Conservation (phyloP, 53 echinoderm and acorn worm species). For the Holothuria leucospilota region DNA sequence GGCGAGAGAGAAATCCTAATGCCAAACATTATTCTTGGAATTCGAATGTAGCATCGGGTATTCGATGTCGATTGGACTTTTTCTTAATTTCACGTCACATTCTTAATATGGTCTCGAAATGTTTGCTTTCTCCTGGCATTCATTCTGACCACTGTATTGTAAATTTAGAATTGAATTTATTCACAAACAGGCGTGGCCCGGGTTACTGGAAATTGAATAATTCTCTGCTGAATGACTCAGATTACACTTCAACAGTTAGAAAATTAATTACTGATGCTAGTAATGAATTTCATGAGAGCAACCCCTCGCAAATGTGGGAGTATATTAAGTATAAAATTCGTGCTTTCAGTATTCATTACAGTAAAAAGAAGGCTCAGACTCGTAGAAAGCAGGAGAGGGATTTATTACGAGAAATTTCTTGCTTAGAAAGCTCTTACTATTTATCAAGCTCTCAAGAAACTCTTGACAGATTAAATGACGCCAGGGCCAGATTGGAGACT, state of each 20-base stretch:
- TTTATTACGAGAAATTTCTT: neutral
- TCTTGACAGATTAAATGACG: neutral
- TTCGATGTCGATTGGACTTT: conserved; percentile 29
- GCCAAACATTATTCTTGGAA: neutral
- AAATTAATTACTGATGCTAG: too few species aligned
- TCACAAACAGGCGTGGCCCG: neutral
- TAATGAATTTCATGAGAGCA: neutral
- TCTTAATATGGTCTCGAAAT: neutral
- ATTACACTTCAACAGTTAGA: too few species aligned
- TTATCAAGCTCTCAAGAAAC: neutral
- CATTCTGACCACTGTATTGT: conserved; percentile 36
- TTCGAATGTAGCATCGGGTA: neutral
- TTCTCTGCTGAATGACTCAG: too few species aligned
- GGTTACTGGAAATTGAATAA: neutral
- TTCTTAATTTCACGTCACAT: conserved; percentile 5
- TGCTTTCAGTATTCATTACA: neutral
- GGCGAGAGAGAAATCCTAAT: conserved; percentile 23
- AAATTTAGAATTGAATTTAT: neutral
- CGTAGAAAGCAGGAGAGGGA: neutral
- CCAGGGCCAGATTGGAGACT: neutral
- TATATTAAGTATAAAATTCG: conserved; percentile 9
- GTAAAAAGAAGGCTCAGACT: neutral
- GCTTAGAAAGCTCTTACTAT: neutral
- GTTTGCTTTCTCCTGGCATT: neutral
- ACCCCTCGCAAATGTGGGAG: neutral